Evolutionary conservation across 1,140 invertebrate species (phyloP).

Genomic region (Ips nitidus): DNA sequence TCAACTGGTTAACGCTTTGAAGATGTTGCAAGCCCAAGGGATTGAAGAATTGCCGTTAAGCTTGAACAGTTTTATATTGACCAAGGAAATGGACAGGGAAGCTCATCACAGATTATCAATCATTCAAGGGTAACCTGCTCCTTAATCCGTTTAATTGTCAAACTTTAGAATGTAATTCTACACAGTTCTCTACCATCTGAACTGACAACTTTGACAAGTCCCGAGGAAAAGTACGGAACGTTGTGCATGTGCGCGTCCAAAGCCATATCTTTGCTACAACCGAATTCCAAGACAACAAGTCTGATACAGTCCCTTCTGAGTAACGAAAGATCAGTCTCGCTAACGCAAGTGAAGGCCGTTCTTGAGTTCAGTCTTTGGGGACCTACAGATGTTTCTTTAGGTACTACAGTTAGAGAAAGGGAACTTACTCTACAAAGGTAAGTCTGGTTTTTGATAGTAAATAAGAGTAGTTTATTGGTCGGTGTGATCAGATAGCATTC

Average conservation of each 20-base stretch:
- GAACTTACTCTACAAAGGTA: constrained; percentile 66
- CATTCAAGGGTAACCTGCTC: constrained; percentile 65
- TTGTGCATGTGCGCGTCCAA: constrained; percentile 77
- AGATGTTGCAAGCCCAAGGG: constrained; percentile 80
- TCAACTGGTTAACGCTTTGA: constrained; percentile 77
- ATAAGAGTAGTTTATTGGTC: no score
- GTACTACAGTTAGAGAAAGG: constrained; percentile 64
- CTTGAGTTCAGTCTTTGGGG: constrained; percentile 85
- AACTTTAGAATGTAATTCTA: constrained; percentile 25
- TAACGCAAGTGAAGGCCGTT: constrained; percentile 72
- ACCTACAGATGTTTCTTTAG: constrained; percentile 71
- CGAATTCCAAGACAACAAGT: constrained; percentile 59
- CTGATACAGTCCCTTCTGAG: constrained; percentile 68
- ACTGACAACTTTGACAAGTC: constrained; percentile 55
- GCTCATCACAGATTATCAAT: constrained; percentile 66
- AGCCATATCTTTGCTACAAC: constrained; percentile 64
- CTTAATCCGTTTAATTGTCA: no score
- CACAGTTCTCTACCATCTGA: constrained; percentile 56
- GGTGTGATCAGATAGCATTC: no score
- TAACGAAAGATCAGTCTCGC: constrained; percentile 70
- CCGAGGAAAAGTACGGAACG: constrained; percentile 65
- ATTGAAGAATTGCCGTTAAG: constrained; percentile 73
- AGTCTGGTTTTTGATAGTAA: background rate
- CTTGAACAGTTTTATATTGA: constrained; percentile 66
- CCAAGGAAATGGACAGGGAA: constrained; percentile 59